phyloP scores from a whole-genome alignment of 2,797 vertebrate species.

The Periparus ater region DNA sequence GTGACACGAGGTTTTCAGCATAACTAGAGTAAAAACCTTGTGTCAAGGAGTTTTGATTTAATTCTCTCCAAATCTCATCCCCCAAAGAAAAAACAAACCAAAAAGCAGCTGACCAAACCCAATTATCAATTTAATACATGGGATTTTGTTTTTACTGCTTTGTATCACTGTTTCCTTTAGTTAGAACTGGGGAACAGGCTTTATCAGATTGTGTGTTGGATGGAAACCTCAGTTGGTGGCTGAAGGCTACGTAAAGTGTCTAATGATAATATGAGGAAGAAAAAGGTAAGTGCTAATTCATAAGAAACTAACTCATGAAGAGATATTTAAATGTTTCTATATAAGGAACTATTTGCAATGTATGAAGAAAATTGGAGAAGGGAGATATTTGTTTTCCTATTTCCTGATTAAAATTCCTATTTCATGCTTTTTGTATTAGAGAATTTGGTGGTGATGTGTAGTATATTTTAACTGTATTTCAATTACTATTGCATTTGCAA shows the following conservation, averaged over 20 bases:
- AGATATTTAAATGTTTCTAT: not conserved
- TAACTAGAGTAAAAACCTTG: slow-evolving; percentile 20
- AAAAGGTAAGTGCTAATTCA: slow-evolving; percentile 64
- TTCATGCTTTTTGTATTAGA: not conserved
- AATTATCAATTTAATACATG: not conserved
- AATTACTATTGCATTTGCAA: not conserved
- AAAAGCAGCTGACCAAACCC: not conserved
- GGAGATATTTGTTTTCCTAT: not conserved
- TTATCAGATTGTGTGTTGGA: slow-evolving; percentile 35
- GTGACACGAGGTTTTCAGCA: slow-evolving; percentile 22
- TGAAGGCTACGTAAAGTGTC: slow-evolving; percentile 37
- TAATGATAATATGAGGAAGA: slow-evolving; percentile 8
- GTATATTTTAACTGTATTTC: not conserved
- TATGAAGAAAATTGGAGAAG: not conserved
- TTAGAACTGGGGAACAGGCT: not conserved
- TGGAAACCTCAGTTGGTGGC: slow-evolving; percentile 51
- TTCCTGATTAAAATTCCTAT: not conserved
- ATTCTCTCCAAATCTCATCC: not conserved
- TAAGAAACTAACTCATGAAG: not conserved
- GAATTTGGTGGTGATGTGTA: not conserved
- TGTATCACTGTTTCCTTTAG: slow-evolving; percentile 5
- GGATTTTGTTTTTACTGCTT: slow-evolving; percentile 42
- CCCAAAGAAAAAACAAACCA: not conserved
- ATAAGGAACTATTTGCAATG: not conserved
- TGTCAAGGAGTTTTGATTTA: not conserved